Conservation (phyloP, 2,888 invertebrate genomes). For the Mesorhabditis belari region DNA sequence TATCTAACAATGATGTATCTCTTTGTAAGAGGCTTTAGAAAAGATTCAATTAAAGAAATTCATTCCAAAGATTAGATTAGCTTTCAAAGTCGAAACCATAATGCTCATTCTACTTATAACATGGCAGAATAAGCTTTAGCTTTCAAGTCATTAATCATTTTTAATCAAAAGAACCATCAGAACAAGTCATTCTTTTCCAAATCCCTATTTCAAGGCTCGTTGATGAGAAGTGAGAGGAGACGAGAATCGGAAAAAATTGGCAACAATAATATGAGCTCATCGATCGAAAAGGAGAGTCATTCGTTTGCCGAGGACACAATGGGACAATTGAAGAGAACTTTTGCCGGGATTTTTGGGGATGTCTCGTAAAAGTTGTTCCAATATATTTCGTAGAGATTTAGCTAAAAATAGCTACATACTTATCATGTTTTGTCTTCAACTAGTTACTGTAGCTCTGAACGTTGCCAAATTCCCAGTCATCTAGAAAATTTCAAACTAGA, state of each 20-base stretch:
- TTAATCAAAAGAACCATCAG: neutral
- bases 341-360: constrained; percentile 39
- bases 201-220: neutral
- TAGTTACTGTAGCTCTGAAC: no score
- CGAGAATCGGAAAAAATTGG: neutral
- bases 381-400: neutral
- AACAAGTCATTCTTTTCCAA: neutral
- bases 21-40: no score
- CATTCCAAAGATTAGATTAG: no score
- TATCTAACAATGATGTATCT: no score
- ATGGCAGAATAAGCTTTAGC: neutral
- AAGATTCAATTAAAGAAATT: no score
- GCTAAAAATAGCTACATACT: no score
- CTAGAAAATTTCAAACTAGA: no score
- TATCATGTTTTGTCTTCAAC: no score
- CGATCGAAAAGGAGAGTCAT: neutral
- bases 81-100: no score
- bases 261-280: neutral
- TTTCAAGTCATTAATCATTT: neutral
- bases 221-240: neutral
- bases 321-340: constrained; percentile 37
- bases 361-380: neutral
- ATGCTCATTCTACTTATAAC: no score
- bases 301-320: constrained; percentile 39
- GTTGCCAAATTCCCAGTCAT: no score